phyloP scores from a whole-genome alignment of 2,113 vertebrate species.

The Peromyscus polionotus region DNA sequence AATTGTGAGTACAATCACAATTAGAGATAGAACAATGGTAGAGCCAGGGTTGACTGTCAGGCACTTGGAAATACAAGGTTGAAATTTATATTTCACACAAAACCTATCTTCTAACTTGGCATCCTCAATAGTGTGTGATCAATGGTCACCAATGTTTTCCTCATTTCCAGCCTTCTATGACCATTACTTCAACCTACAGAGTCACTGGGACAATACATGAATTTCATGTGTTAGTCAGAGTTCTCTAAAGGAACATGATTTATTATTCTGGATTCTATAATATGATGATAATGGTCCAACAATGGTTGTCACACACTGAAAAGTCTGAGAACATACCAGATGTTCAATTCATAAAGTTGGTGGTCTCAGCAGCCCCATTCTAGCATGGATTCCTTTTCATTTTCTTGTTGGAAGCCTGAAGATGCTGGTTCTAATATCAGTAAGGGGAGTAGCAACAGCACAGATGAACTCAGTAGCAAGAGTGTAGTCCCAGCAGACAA shows the following conservation, averaged over 20 bases:
- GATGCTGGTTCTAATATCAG: not conserved
- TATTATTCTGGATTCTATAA: not conserved
- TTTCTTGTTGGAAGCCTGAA: too few relatives aligned
- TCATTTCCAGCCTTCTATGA: not conserved
- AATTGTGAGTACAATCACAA: not conserved
- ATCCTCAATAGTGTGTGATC: not conserved
- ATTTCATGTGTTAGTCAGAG: not conserved
- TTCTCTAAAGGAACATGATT: not conserved
- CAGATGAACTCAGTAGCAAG: too few relatives aligned
- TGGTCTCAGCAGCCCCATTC: too few relatives aligned
- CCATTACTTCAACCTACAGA: not conserved
- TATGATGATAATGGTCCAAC: not conserved
- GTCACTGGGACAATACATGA: not conserved
- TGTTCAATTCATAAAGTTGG: not conserved
- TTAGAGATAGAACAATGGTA: too few relatives aligned
- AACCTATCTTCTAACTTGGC: not conserved
- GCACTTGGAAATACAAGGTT: not conserved
- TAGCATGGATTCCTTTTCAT: not conserved
- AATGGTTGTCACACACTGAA: not conserved
- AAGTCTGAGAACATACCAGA: not conserved
- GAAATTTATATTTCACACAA: slow-evolving; percentile 21
- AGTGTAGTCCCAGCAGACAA: not conserved
- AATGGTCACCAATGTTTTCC: not conserved
- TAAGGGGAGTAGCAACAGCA: not conserved
- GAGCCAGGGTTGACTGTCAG: not conserved